phyloP scores from a whole-genome alignment of 2,113 vertebrate species.

The Cavia porcellus region DNA sequence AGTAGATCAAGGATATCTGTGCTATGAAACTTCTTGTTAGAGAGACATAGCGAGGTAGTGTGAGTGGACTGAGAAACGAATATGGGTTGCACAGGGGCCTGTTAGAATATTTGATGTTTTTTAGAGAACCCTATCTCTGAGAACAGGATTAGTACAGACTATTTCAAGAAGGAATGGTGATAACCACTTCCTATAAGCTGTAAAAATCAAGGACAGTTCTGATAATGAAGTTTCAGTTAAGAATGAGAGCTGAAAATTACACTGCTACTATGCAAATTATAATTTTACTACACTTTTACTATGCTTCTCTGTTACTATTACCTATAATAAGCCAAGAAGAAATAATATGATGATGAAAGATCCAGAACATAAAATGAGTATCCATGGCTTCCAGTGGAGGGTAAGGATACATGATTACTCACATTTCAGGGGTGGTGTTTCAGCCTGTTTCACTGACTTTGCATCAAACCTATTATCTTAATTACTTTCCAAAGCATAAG shows the following conservation, averaged over 20 bases:
- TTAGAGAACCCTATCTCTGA: neutral
- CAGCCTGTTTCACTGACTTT: neutral
- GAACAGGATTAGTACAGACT: neutral
- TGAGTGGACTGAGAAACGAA: neutral
- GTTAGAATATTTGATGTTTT: neutral
- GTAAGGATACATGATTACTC: neutral
- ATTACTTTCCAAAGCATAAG: neutral
- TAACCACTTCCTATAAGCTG: neutral
- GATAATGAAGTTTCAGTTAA: neutral
- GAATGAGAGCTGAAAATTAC: neutral
- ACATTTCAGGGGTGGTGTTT: neutral
- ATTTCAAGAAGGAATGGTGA: neutral
- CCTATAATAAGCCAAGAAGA: neutral
- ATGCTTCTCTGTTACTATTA: accelerated
- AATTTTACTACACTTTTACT: too few relatives aligned
- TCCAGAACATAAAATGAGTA: neutral
- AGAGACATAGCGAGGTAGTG: neutral
- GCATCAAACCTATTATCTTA: neutral
- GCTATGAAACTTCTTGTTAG: neutral
- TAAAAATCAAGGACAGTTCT: neutral
- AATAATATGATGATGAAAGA: neutral
- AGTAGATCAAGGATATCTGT: neutral
- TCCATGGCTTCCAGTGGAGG: neutral
- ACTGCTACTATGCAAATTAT: neutral
- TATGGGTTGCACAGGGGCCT: neutral